Evolutionary conservation across 2,113 vertebrate species (phyloP), one percentile per base, ranked within the genome.

Genomic region (Perognathus longimembris): DNA sequence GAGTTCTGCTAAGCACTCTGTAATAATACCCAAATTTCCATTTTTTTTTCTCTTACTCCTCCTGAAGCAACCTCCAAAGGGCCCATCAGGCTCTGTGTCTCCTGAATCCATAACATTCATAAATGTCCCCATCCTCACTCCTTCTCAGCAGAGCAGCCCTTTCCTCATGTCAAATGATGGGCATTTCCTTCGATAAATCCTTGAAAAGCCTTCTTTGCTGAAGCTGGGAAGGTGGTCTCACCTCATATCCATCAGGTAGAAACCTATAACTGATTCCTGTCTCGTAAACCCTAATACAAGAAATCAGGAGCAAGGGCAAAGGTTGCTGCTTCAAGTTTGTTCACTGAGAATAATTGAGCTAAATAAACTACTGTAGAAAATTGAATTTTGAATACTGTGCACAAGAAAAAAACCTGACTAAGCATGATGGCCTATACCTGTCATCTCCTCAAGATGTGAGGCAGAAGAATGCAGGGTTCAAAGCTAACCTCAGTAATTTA

Each of bases 301-400:
- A 77, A 57, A 30, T 18, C 6, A 83, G 26, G 21, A 21, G 18
- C 10, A 30, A 18, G 17, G 12, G 4, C 83, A 79, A 67, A 59
- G 21, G 0, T 34, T 50, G 4, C 50, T 75, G 32, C 71, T 63
- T 83, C 14, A 66, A 83, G 38, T 64, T 78, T 63, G 1, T 80
- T 96, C 42, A 75, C 30, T 87, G n/a, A 66, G 70, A 84, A 24
- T 59, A 89, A 42, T 20, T 54, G 11, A 89, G 66, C 40, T 70
- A 26, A 85, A 67, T 50, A 20, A 74, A 86, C 38, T 21, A 91
- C 26, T 63, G 26, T 26, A 5, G 40, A 78, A 84, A 81, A 87
- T 5, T 2, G 1, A 11, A 88, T 85, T 90, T 76, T 34, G 45
- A 67, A 40, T 38, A 91, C 15, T 80, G 40, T 90, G 22, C 11